These are phyloP conservation scores for Atrina japonica DNA, from an alignment of 2,888 invertebrate genomes.

Conservation along the genomic window DNA sequence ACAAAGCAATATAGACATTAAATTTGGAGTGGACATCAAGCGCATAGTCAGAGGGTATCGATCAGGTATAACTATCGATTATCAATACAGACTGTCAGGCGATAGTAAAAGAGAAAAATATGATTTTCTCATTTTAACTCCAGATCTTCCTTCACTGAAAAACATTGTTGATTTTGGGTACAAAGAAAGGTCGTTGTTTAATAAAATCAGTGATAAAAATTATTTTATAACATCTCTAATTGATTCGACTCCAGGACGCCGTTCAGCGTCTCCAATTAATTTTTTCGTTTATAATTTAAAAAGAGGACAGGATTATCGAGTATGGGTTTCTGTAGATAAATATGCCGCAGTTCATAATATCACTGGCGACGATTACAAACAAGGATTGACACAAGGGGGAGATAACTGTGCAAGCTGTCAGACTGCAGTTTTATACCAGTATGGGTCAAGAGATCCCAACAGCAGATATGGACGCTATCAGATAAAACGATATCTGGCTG, in stretches of 20 bases:
- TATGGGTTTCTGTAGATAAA: background rate
- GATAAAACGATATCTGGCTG: background rate
- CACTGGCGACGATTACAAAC: slow-evolving; percentile 12
- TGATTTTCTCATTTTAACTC: slow-evolving; percentile 20
- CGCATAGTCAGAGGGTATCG: background rate
- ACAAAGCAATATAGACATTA: background rate
- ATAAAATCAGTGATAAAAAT: background rate
- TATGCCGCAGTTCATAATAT: slow-evolving; percentile 13
- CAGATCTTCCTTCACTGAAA: slow-evolving; percentile 1
- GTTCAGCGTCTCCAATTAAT: background rate
- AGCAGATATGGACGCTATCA: background rate
- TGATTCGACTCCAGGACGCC: background rate
- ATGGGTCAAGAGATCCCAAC: slow-evolving; percentile 15
- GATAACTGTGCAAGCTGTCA: slow-evolving; percentile 12
- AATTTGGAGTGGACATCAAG: background rate
- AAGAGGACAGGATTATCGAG: background rate
- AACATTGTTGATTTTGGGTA: slow-evolving; percentile 5
- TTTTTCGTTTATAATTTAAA: background rate
- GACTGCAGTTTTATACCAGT: slow-evolving; percentile 6
- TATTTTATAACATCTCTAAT: background rate
- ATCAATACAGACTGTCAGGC: background rate
- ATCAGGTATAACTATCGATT: background rate
- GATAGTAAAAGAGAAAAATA: background rate
- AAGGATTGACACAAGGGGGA: slow-evolving; percentile 20
- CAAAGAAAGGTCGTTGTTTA: background rate